These are phyloP conservation scores for Subacronicta megacephala DNA, from an alignment of 2,888 invertebrate species.

Conservation along the genomic window DNA sequence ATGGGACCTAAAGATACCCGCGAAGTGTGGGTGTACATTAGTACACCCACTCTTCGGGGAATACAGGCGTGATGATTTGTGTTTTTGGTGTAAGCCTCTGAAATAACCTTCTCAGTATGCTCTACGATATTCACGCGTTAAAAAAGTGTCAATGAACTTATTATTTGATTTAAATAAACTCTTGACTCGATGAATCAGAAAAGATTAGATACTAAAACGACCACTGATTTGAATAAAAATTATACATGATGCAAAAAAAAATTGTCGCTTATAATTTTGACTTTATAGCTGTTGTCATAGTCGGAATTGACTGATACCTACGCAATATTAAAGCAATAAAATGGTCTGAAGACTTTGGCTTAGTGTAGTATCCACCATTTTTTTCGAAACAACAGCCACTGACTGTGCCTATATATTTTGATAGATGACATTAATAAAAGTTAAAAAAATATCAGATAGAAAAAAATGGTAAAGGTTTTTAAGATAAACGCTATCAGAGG, in stretches of 20 bases:
- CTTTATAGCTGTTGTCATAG: conserved; percentile 27
- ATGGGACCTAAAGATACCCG: too few species aligned
- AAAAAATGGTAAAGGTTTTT: too few species aligned
- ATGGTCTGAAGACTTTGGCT: too few species aligned
- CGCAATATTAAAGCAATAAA: neutral
- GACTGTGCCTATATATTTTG: too few species aligned
- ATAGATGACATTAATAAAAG: too few species aligned
- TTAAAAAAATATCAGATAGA: too few species aligned
- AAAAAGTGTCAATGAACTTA: conserved; percentile 28
- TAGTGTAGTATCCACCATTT: too few species aligned
- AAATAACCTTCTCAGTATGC: neutral
- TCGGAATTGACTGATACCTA: neutral
- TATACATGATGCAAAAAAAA: conserved; percentile 12
- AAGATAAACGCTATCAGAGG: too few species aligned
- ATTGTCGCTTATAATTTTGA: conserved; percentile 22
- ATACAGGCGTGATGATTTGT: too few species aligned
- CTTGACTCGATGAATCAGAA: conserved; percentile 34
- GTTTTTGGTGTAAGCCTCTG: neutral
- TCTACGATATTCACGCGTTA: neutral
- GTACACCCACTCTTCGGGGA: too few species aligned
- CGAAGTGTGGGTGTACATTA: too few species aligned
- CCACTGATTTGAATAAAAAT: conserved; percentile 32
- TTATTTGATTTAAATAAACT: conserved; percentile 17
- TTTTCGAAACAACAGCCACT: too few species aligned
- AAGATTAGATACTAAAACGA: conserved; percentile 19